Percentiles rank a stretch among this genome's conserved stretches.
Evolutionary conservation across 2,797 vertebrate genomes (phyloP).

Genomic region (Acrossocheilus fasciatus): DNA sequence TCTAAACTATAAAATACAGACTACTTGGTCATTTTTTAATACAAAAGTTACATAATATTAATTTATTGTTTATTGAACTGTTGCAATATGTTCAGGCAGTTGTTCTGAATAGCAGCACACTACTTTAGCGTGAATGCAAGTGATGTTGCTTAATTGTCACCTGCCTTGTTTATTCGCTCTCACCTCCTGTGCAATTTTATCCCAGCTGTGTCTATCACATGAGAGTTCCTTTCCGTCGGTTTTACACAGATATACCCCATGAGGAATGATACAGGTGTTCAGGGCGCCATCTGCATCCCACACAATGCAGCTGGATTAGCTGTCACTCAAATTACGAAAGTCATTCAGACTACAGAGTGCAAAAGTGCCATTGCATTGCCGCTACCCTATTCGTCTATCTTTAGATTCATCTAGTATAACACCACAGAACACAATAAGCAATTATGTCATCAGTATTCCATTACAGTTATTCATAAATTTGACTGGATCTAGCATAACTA

Average conservation of each 20-base stretch:
- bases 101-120: neutral
- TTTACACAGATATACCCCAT: constrained; percentile 5
- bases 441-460: neutral
- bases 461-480: neutral
- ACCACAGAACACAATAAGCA: neutral
- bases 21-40: neutral
- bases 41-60: neutral
- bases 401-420: no score
- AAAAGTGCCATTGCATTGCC: neutral
- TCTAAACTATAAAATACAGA: no score
- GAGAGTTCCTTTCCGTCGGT: neutral
- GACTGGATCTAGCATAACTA: neutral
- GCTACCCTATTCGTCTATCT: no score
- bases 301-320: constrained; percentile 35
- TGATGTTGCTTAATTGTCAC: constrained; percentile 5
- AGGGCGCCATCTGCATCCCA: constrained; percentile 3
- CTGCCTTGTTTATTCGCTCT: neutral
- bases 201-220: constrained; percentile 16
- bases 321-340: constrained; percentile 23
- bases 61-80: neutral
- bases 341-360: constrained; percentile 5
- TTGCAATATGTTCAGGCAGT: neutral
- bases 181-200: constrained; percentile 5
- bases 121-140: neutral
- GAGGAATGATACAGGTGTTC: constrained; percentile 27